These are phyloP conservation scores for Meandrina meandrites DNA, from an alignment of 92 coral and sea anemone genomes.

Conservation along the genomic window DNA sequence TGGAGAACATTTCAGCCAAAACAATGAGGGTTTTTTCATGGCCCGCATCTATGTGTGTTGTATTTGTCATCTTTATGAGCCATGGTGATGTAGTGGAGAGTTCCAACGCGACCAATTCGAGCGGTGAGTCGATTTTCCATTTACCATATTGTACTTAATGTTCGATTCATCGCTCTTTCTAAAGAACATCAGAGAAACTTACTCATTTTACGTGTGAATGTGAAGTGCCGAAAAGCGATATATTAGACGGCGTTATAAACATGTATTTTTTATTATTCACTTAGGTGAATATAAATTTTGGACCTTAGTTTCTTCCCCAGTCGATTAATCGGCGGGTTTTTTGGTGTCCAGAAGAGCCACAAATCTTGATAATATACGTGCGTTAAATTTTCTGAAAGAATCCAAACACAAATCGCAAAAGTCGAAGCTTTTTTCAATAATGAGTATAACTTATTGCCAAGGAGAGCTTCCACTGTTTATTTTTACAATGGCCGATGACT, in stretches of 20 bases:
- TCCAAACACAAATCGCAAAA: neutral
- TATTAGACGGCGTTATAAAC: neutral
- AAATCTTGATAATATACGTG: neutral
- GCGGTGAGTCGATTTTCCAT: constrained; percentile 8
- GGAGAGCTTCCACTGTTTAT: neutral
- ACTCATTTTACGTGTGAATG: neutral
- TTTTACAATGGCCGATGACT: constrained; percentile 13
- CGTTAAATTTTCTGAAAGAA: neutral
- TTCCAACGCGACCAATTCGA: neutral
- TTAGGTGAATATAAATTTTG: neutral
- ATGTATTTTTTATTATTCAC: constrained; percentile 8
- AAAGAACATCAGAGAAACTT: neutral
- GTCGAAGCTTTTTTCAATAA: neutral
- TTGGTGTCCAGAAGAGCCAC: neutral
- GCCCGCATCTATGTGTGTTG: neutral
- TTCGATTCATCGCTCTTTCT: neutral
- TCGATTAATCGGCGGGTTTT: neutral
- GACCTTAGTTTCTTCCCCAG: neutral
- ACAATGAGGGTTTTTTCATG: neutral
- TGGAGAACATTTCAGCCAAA: neutral
- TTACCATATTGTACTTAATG: neutral
- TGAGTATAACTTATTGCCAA: constrained; percentile 3
- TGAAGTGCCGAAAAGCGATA: too few species aligned
- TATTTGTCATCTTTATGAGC: neutral
- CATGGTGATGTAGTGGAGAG: neutral